These are phyloP conservation scores for Apteryx owenii DNA, from an alignment of 2,113 vertebrate species.

Conservation along the genomic window DNA sequence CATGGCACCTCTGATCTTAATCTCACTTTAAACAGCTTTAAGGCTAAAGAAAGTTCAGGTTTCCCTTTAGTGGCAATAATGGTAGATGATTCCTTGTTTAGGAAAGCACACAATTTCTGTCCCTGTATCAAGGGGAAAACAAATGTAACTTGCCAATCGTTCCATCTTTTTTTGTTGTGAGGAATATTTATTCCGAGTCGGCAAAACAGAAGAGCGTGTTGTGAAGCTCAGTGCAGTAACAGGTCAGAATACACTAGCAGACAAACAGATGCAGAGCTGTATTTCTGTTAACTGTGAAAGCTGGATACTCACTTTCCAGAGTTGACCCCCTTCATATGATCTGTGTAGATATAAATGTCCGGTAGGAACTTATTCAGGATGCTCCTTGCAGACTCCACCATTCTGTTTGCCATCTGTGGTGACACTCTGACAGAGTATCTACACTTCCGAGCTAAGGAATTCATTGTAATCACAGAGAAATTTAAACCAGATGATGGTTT, in stretches of 20 bases:
- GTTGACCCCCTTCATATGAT: slow-evolving; percentile 93
- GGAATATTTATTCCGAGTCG: not conserved
- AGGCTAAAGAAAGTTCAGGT: not conserved
- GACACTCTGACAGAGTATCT: slow-evolving; percentile 95
- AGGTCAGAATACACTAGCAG: not conserved
- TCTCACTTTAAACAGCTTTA: not conserved
- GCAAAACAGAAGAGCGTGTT: not conserved
- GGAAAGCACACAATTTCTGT: not conserved
- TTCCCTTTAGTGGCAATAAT: not conserved
- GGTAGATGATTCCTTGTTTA: not conserved
- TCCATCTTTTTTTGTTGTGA: accelerated
- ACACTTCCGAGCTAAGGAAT: slow-evolving; percentile 68
- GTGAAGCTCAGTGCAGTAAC: not conserved
- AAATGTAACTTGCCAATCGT: not conserved
- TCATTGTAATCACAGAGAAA: not conserved
- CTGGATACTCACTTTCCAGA: slow-evolving; percentile 91
- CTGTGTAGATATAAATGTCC: slow-evolving; percentile 96
- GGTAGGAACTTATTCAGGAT: slow-evolving; percentile 94
- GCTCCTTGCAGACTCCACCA: slow-evolving; percentile 92
- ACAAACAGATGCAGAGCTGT: not conserved
- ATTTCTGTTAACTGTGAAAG: not conserved
- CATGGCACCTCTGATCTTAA: not conserved
- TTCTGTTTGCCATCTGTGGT: slow-evolving; percentile 95
- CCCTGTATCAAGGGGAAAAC: not conserved
- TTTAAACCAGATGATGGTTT: not conserved